Percentiles rank a stretch among this genome's conserved stretches.
Conservation (phyloP, 2,888 invertebrate species). For the Stramonita haemastoma region DNA sequence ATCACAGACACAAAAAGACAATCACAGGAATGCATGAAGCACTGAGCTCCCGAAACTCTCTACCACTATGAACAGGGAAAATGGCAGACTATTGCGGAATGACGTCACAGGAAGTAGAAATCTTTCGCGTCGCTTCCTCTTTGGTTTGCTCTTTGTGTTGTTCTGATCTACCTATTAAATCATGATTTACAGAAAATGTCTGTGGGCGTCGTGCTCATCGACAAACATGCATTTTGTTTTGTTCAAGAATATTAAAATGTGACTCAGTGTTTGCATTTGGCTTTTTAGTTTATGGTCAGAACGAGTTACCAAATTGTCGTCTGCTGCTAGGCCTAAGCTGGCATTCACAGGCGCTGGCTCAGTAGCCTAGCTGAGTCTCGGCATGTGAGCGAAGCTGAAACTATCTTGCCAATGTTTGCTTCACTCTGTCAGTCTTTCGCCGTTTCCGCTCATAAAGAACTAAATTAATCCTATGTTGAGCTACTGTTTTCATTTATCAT, state of each 20-base stretch:
- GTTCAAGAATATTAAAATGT: neutral
- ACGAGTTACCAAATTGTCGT: constrained; percentile 21
- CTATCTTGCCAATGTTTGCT: neutral
- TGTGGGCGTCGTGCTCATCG: neutral
- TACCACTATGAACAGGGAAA: constrained; percentile 18
- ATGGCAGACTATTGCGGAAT: constrained; percentile 39
- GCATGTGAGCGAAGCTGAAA: neutral
- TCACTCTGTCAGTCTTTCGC: neutral
- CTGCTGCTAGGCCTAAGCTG: constrained; percentile 25
- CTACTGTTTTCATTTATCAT: neutral
- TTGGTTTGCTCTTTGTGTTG: neutral
- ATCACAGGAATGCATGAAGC: constrained; percentile 10
- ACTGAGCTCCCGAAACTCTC: neutral
- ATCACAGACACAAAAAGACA: neutral
- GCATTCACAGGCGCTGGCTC: neutral
- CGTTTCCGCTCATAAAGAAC: neutral
- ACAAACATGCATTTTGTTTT: neutral
- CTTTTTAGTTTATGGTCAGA: neutral
- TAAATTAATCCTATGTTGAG: neutral
- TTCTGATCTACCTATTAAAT: neutral
- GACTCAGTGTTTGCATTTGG: neutral
- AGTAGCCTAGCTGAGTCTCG: neutral
- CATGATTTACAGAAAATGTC: neutral
- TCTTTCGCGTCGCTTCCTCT: constrained; percentile 28
- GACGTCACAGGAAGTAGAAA: constrained; percentile 44